Evolutionary conservation across 2,113 vertebrate genomes (phyloP).

Genomic region (Passer montanus): DNA sequence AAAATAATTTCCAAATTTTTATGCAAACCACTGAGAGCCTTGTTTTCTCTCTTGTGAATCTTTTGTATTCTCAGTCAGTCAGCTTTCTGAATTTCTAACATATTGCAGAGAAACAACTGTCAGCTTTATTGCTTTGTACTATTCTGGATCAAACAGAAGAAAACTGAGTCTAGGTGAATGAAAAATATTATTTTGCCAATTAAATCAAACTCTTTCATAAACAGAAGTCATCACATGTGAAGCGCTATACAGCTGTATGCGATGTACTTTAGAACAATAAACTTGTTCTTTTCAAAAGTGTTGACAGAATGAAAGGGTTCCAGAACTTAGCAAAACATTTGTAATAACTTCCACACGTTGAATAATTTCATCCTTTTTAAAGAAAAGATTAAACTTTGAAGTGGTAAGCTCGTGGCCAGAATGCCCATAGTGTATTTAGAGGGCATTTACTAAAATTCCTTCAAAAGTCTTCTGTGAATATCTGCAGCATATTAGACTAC

Average conservation of each 20-base stretch:
- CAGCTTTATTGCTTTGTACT: conserved; percentile 19
- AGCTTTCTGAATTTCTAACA: neutral
- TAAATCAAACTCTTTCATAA: conserved; percentile 9
- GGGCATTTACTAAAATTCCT: neutral
- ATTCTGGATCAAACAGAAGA: neutral
- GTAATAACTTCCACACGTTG: neutral
- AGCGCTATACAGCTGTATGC: neutral
- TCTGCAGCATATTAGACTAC: neutral
- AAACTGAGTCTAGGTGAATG: neutral
- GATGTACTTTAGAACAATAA: neutral
- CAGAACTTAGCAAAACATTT: neutral
- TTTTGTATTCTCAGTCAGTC: neutral
- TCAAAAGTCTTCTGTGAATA: neutral
- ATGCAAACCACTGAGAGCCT: neutral
- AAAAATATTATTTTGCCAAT: neutral
- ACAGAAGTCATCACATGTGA: neutral
- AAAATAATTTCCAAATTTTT: neutral
- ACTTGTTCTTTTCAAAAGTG: neutral
- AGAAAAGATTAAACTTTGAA: neutral
- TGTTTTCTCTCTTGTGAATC: neutral
- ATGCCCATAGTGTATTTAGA: neutral
- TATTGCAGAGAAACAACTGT: neutral
- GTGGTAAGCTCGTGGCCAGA: neutral
- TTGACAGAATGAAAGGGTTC: neutral
- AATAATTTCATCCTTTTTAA: neutral